Conservation (phyloP, 2,797 vertebrate genomes). For the Argentina silus region DNA sequence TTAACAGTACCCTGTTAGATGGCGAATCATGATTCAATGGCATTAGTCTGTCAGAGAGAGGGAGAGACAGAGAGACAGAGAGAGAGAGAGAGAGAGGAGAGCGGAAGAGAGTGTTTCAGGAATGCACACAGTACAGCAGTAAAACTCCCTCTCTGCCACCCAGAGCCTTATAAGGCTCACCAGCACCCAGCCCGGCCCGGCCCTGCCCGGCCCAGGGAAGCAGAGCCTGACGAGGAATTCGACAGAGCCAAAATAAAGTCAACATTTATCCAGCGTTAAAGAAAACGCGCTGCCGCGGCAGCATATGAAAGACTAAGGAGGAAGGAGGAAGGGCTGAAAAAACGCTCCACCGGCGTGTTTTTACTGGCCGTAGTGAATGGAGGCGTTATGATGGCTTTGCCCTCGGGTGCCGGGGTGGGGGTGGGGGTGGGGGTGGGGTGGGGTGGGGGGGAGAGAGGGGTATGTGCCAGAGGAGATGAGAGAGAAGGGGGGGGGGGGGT, state of each 20-base stretch:
- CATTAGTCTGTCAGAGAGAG: background rate
- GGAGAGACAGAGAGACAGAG: background rate
- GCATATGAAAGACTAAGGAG: background rate
- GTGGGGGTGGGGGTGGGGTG: too few relatives aligned
- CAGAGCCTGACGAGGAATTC: constrained; percentile 2
- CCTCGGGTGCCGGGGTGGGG: background rate
- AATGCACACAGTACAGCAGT: background rate
- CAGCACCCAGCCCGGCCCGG: background rate
- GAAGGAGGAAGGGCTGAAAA: background rate
- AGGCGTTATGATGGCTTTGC: background rate
- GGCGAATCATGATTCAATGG: too few relatives aligned
- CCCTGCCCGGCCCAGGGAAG: background rate
- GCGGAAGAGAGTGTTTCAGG: background rate
- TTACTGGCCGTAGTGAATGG: constrained; percentile 1
- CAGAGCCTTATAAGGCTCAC: constrained; percentile 5
- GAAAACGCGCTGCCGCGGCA: background rate
- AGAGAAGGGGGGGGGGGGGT: background rate
- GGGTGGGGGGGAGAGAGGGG: background rate
- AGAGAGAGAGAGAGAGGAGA: background rate
- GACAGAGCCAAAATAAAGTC: constrained; percentile 16
- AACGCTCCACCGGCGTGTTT: background rate
- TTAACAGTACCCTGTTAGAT: background rate
- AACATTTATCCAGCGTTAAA: constrained; percentile 4
- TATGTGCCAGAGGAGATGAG: background rate
- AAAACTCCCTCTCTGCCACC: background rate